Conservation (phyloP, 2,888 invertebrate species). For the Allolobophora icterica region DNA sequence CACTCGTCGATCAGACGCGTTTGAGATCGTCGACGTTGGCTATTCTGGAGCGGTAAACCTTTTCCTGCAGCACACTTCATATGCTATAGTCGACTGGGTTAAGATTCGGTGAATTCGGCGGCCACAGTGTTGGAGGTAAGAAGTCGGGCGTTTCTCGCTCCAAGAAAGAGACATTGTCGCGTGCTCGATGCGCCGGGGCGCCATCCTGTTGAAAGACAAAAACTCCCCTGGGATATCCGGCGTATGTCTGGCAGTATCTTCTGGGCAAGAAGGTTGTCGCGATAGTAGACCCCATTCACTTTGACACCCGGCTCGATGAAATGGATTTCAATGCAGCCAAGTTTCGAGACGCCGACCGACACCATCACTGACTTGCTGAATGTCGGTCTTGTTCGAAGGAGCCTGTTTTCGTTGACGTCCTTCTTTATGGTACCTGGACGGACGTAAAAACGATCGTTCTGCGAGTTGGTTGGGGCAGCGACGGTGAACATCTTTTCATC, state of each 20-base stretch:
- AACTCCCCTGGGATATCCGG: neutral
- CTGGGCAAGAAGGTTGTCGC: conserved; percentile 26
- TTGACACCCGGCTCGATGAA: conserved; percentile 34
- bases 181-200: conserved; percentile 27
- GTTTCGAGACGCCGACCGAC: conserved; percentile 29
- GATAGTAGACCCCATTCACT: conserved; percentile 20
- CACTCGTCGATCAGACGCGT: conserved; percentile 20
- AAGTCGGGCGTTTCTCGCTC: conserved; percentile 22
- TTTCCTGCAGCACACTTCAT: conserved; percentile 32
- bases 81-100: conserved; percentile 35
- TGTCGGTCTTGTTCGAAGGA: conserved; percentile 32
- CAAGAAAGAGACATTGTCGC: conserved; percentile 23
- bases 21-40: conserved; percentile 14
- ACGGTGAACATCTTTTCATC: conserved; percentile 27
- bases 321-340: conserved; percentile 10
- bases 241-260: conserved; percentile 22
- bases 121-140: conserved; percentile 26
- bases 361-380: conserved; percentile 30
- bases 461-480: conserved; percentile 12
- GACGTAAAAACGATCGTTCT: neutral
- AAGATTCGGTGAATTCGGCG: conserved; percentile 22
- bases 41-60: conserved; percentile 28
- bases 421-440: neutral
- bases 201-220: conserved; percentile 30
- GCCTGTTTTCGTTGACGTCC: neutral